Evolutionary conservation across 2,888 invertebrate genomes (phyloP).

Genomic region (Apomyelois bistriatella): DNA sequence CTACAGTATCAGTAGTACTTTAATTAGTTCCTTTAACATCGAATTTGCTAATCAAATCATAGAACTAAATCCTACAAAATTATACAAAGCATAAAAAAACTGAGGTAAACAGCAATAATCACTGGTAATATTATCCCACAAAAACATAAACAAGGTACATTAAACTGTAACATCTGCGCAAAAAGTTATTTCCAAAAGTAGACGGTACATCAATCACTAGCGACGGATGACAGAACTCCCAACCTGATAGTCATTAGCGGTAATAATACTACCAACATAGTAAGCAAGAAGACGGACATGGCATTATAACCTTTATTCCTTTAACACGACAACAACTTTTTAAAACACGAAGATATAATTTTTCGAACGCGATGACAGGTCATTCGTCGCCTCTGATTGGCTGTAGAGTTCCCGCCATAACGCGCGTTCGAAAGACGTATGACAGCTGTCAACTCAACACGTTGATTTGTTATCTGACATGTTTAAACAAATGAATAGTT

Average conservation of each 20-base stretch:
- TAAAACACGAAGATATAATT: constrained; percentile 9
- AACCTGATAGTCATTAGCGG: constrained; percentile 48
- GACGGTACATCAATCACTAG: constrained; percentile 39
- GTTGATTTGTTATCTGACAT: constrained; percentile 51
- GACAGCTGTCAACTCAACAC: constrained; percentile 63
- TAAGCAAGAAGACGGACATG: not conserved
- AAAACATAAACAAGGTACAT: constrained; percentile 13
- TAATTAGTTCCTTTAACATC: too few relatives aligned
- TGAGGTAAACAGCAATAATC: not conserved
- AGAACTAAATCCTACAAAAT: too few relatives aligned
- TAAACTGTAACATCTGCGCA: constrained; percentile 12
- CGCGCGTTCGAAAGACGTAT: constrained; percentile 44
- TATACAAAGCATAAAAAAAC: not conserved
- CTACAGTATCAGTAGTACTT: too few relatives aligned
- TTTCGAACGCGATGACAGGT: constrained; percentile 46
- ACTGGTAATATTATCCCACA: not conserved
- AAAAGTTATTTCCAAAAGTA: constrained; percentile 16
- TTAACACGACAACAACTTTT: constrained; percentile 7
- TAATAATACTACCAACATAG: constrained; percentile 39
- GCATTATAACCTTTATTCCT: constrained; percentile 9
- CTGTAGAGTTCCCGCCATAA: constrained; percentile 52
- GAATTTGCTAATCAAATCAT: too few relatives aligned
- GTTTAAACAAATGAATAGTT: constrained; percentile 30
- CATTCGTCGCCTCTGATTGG: constrained; percentile 69
- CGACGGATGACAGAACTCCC: constrained; percentile 31